phyloP scores from a whole-genome alignment of 2,113 vertebrate genomes.

The Phyllopteryx taeniolatus region DNA sequence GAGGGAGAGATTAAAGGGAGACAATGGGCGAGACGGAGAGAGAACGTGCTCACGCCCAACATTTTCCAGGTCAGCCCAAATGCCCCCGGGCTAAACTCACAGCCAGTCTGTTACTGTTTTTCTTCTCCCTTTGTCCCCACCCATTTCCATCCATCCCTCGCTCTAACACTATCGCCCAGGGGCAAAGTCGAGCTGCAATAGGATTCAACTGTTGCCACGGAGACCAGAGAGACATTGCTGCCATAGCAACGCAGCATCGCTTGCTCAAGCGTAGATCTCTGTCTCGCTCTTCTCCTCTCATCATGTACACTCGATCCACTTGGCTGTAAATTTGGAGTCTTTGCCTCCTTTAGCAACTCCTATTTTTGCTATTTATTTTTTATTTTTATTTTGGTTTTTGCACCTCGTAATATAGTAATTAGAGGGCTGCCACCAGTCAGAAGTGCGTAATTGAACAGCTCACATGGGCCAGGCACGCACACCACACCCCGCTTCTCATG shows the following conservation, averaged over 20 bases:
- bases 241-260: constrained; percentile 75
- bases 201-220: constrained; percentile 77
- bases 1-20: constrained; percentile 6
- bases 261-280: constrained; percentile 51
- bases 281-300: constrained; percentile 26
- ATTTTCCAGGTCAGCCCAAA: constrained; percentile 70
- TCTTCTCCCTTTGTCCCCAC: constrained; percentile 19
- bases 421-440: constrained; percentile 7
- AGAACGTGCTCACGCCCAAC: constrained; percentile 52
- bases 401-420: constrained; percentile 12
- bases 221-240: constrained; percentile 71
- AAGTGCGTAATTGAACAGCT: constrained; percentile 35
- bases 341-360: constrained; percentile 7
- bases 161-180: constrained; percentile 45
- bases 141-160: constrained; percentile 5
- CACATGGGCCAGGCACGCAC: constrained; percentile 30
- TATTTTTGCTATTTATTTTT: not conserved
- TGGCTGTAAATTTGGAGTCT: not conserved
- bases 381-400: constrained; percentile 4
- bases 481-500: constrained; percentile 14
- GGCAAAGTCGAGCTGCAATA: constrained; percentile 72
- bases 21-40: constrained; percentile 14
- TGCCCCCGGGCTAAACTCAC: constrained; percentile 52
- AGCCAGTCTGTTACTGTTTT: constrained; percentile 61
- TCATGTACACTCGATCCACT: not conserved